These are phyloP conservation scores for Poicephalus meyeri DNA, from an alignment of 2,113 vertebrate genomes.

Conservation along the genomic window DNA sequence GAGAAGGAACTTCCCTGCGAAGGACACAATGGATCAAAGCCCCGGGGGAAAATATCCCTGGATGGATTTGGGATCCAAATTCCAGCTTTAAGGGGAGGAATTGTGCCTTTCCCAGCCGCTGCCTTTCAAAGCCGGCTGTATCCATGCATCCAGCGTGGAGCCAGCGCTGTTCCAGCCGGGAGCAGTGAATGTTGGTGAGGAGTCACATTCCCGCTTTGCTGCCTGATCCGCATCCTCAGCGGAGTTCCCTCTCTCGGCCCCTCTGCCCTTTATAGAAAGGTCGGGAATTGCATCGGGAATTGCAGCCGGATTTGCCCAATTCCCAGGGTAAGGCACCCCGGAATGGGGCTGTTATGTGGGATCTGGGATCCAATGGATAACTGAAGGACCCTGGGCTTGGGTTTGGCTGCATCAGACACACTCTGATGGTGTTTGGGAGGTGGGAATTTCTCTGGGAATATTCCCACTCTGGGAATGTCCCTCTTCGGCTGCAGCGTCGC, in stretches of 20 bases:
- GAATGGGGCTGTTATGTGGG: neutral
- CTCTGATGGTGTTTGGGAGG: neutral
- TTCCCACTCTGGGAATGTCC: neutral
- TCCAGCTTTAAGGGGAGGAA: accelerated
- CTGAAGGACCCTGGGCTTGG: neutral
- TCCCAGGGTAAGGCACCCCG: neutral
- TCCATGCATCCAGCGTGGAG: neutral
- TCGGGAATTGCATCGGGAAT: neutral
- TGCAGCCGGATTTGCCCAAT: neutral
- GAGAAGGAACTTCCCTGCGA: neutral
- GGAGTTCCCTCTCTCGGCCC: no score
- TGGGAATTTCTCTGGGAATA: neutral
- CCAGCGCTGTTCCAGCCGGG: neutral
- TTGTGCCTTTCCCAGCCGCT: neutral
- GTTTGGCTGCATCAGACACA: neutral
- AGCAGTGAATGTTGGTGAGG: neutral
- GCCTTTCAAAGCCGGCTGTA: neutral
- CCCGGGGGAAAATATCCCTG: accelerated
- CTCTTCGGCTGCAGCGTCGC: neutral
- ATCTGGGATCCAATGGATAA: neutral
- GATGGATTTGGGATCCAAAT: neutral
- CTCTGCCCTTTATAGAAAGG: neutral
- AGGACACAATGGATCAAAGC: neutral
- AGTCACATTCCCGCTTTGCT: neutral
- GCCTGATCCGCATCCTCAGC: neutral